A percentile compares a stretch with the other conserved stretches of the same genome.
Evolutionary conservation across 2,113 vertebrate species (phyloP).

Genomic region (Redunca redunca): DNA sequence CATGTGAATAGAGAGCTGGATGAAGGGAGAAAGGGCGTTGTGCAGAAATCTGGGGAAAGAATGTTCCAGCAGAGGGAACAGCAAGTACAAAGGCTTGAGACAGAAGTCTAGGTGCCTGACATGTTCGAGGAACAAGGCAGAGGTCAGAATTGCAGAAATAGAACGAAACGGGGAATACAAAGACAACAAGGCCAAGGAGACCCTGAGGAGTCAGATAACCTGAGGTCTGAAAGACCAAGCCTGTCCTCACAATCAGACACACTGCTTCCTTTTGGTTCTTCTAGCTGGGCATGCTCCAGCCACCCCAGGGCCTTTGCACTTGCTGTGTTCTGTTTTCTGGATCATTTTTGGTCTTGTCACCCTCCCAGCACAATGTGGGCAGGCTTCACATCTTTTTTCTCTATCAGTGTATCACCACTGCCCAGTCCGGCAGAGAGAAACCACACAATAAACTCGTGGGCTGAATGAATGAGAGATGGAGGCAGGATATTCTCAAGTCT

Average conservation of each 20-base stretch:
- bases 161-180: background rate
- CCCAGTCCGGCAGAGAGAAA: background rate
- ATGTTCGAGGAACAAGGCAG: background rate
- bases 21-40: too few species aligned
- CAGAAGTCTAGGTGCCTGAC: background rate
- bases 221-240: background rate
- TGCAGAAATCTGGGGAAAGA: background rate
- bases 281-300: background rate
- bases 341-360: background rate
- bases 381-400: background rate
- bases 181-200: background rate
- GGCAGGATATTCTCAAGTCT: background rate
- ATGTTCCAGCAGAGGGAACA: background rate
- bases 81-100: background rate
- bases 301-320: background rate
- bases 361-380: background rate
- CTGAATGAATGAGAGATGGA: background rate
- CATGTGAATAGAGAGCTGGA: background rate
- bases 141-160: background rate
- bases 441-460: accelerated
- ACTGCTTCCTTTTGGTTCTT: background rate
- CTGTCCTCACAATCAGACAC: background rate
- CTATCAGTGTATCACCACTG: accelerated
- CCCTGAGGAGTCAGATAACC: background rate
- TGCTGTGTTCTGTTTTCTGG: background rate